Evolutionary conservation across 2,113 vertebrate genomes (phyloP), one percentile per base, ranked within the genome.

Genomic region (Ammodytes dubius): DNA sequence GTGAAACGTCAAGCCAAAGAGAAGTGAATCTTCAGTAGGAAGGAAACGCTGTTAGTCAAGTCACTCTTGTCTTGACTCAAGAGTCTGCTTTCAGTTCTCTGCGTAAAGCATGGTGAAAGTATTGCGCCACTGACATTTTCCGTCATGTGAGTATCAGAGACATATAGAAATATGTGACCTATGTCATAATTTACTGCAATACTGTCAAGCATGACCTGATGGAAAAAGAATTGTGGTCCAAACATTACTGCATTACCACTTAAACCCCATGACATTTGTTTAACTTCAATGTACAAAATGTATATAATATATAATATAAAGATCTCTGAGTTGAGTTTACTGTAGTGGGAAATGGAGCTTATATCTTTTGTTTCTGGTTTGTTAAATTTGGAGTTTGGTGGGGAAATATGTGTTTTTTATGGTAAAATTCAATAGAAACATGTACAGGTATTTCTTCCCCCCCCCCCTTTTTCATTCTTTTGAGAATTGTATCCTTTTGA

Each of bases 21-120:
- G 90, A 90, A 88, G 86, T 78, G 40, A 49, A 53, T 53, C 45
- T 63, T 60, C 5, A 27, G 19, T 0, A 40, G 67, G 58, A 77
- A 74, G 88, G 60, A 84, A 89, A 53, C 10, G 13, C 0, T 13
- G 4, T 86, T 74, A 9, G 10, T 3, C 86, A 89, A n/a, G n/a
- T n/a, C n/a, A n/a, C n/a, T n/a, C n/a, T n/a, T n/a, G n/a, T n/a
- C n/a, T n/a, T n/a, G n/a, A n/a, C n/a, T n/a, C n/a, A n/a, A 87
- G 45, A 68, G 57, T 75, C 64, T 78, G 46, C 37, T 89, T 69
- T 93, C 86, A 86, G 54, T 92, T 93, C 88, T 70, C 58, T 14
- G 14, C 11, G 43, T 19, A 63, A 59, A 17, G 0, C 4, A 0
- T 1, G 2, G 43, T 45, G 58, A 63, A 39, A 53, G 60, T 70